Base-by-base conservation (phyloP, 2,113 vertebrate genomes). In the Cichladusa arquata region DNA sequence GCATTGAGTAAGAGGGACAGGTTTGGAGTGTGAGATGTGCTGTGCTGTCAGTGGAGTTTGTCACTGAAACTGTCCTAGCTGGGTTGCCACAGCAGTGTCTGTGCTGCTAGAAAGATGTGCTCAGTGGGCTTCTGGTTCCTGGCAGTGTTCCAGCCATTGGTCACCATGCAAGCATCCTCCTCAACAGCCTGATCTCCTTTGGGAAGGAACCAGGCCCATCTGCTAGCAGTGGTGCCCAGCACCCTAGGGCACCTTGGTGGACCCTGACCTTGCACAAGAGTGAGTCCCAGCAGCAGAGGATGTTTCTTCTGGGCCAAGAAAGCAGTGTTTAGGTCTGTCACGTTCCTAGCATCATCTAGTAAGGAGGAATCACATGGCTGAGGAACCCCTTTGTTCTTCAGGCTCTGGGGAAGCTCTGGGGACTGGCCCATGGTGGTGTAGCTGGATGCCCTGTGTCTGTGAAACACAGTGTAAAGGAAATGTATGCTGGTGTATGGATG, bases 101-200 rank as follows among this genome's bases (percentile, higher is more conserved):
- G 58, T 36, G 36, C 67, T 54, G 80, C 0, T 0, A 36, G 40
- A n/a, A 15, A 1, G 56, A 65, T 0, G 0, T 61, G 25, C 50
- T 73, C 64, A 2, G 9, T 45, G 54, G 53, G 25, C 42, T 77
- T 45, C 54, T 83, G 62, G 16, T 60, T 69, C 36, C 53, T 82
- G 50, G 40, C 45, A 67, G 79, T 0, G 0, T 69, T 80, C 45
- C 70, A 57, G 60, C 45, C 50, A 3, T 45, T 40, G 53, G 31
- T 47, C 22, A n/a, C 3, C 1, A 4, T 24, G 38, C 0, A 2
- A 4, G 58, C 6, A 1, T 80, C 83, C 54, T 87, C 34, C 33
- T 92, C 40, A 9, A 2, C 9, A 51, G 13, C 58, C 19, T 66
- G 1, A 18, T 84, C 69, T 53, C n/a, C 45, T 54, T 0, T 36